A percentile compares a stretch with the other conserved stretches of the same genome.
Conservation (phyloP, 2,113 vertebrate genomes). For the Charadrius vociferus region DNA sequence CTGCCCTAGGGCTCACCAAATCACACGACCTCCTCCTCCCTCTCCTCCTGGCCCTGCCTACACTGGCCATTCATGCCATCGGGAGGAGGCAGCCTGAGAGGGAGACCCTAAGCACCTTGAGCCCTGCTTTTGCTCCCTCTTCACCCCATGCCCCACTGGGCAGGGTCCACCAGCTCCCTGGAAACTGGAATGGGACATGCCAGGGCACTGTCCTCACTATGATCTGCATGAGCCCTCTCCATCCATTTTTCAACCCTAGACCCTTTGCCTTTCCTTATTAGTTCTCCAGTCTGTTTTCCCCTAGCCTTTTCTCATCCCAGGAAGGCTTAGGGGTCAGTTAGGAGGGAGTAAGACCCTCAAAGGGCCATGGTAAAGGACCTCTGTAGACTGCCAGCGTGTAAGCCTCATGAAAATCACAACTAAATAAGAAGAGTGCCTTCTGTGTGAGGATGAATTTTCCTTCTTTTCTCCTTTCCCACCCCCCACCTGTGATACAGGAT, state of each 20-base stretch:
- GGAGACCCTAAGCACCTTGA: rapidly evolving
- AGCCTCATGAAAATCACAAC: neutral
- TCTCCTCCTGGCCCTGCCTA: neutral
- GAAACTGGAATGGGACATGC: neutral
- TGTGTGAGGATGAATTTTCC: neutral
- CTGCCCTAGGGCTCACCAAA: neutral
- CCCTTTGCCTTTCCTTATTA: neutral
- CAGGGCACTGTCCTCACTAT: neutral
- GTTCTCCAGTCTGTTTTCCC: neutral
- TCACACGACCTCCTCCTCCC: neutral
- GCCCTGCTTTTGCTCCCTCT: neutral
- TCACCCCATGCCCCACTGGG: rapidly evolving
- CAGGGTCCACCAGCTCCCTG: neutral
- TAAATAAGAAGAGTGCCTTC: neutral
- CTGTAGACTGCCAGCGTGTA: neutral
- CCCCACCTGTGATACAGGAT: neutral
- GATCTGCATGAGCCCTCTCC: rapidly evolving
- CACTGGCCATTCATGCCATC: rapidly evolving
- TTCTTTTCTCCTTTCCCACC: neutral
- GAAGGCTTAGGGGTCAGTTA: neutral
- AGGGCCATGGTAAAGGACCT: neutral
- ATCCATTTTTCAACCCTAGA: neutral
- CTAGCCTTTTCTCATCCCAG: neutral
- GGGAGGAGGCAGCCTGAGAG: neutral
- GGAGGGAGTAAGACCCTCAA: neutral